These are phyloP conservation scores for Chaetura pelagica DNA, from an alignment of 2,113 vertebrate species.

Conservation along the genomic window DNA sequence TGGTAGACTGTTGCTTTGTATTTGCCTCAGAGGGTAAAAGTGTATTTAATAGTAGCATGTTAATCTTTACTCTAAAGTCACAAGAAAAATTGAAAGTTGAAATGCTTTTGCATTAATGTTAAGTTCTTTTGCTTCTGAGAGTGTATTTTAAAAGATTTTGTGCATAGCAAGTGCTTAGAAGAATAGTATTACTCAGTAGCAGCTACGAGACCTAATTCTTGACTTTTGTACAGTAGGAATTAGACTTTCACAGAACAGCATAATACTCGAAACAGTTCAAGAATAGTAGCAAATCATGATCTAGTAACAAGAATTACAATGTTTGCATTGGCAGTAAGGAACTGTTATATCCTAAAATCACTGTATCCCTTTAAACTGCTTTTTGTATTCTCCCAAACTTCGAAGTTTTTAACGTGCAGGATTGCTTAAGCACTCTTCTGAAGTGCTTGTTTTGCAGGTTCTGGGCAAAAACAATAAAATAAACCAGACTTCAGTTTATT, in stretches of 20 bases:
- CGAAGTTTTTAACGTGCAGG: background rate
- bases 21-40: background rate
- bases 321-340: background rate
- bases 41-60: background rate
- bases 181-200: background rate
- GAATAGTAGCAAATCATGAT: background rate
- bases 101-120: background rate
- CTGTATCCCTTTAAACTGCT: background rate
- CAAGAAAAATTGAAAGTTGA: background rate
- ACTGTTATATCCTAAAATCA: background rate
- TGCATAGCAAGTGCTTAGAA: background rate
- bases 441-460: background rate
- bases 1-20: background rate
- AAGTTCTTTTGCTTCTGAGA: background rate
- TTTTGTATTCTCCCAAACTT: background rate
- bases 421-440: background rate
- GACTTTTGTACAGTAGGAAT: background rate
- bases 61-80: background rate
- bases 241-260: background rate
- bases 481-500: background rate
- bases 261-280: background rate
- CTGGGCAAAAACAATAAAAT: background rate
- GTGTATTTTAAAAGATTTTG: fast-evolving
- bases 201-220: background rate
- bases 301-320: background rate